Evolutionary conservation across 35 echinoderm and acorn worm species (phyloP).

Genomic region (Patiria miniata): DNA sequence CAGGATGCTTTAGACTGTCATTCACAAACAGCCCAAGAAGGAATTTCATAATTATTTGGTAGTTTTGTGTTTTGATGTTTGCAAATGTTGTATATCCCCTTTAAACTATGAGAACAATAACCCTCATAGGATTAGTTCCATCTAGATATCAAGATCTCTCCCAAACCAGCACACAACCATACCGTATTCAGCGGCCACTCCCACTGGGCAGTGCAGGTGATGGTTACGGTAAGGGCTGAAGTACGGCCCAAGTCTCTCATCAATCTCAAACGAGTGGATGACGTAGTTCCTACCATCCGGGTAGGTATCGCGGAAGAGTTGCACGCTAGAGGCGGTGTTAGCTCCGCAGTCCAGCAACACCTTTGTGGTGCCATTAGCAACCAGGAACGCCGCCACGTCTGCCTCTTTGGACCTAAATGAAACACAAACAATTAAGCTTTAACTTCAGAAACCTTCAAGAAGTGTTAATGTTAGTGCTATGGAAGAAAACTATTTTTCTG

Average conservation of each 20-base stretch:
- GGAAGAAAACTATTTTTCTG: no score
- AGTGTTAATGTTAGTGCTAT: no score
- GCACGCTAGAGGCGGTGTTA: constrained; percentile 37
- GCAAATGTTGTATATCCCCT: no score
- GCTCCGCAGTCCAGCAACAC: constrained; percentile 57
- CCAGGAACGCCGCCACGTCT: neutral
- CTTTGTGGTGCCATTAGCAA: constrained; percentile 4
- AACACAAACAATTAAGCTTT: no score
- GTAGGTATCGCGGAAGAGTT: constrained; percentile 45
- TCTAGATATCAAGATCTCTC: no score
- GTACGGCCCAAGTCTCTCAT: constrained; percentile 41
- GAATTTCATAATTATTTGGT: no score
- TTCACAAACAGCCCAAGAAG: no score
- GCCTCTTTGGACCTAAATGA: neutral
- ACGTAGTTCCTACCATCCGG: constrained; percentile 26
- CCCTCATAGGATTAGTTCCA: no score
- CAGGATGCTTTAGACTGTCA: no score
- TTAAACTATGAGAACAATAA: no score
- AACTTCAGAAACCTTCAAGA: no score
- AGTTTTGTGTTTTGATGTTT: no score
- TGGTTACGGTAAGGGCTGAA: constrained; percentile 38
- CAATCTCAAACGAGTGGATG: constrained; percentile 57
- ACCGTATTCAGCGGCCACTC: constrained; percentile 38
- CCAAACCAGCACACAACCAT: neutral
- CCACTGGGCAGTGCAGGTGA: constrained; percentile 38